Percentiles rank a stretch among this genome's conserved stretches.
Evolutionary conservation across 2,113 vertebrate genomes (phyloP).

Genomic region (Podilymbus podiceps): DNA sequence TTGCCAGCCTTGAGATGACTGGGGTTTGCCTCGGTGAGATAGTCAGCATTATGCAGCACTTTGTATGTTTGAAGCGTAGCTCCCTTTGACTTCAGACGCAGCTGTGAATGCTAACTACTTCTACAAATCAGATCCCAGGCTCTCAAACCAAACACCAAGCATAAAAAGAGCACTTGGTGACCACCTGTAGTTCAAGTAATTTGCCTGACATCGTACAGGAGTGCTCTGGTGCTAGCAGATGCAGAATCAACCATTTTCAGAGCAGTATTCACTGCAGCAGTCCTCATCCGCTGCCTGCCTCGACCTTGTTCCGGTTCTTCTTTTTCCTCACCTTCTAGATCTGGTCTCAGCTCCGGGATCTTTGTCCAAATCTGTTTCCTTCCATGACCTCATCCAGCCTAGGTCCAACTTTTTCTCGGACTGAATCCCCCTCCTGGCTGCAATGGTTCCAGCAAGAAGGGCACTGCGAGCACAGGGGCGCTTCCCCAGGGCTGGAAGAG

Average conservation of each 20-base stretch:
- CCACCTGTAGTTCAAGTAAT: conserved; percentile 26
- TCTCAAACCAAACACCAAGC: not conserved
- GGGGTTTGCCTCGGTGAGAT: not conserved
- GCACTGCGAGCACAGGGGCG: rapidly evolving
- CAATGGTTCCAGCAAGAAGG: not conserved
- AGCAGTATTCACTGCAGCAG: not conserved
- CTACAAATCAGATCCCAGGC: not conserved
- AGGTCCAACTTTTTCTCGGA: not conserved
- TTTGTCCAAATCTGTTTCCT: not conserved
- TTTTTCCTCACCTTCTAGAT: not conserved
- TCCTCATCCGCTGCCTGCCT: not conserved
- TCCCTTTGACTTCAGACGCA: not conserved
- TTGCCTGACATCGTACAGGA: not conserved
- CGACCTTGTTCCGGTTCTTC: not conserved
- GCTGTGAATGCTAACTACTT: conserved; percentile 11
- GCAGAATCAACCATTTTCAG: not conserved
- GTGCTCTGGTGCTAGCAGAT: not conserved
- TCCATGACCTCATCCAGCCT: not conserved
- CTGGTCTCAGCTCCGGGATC: not conserved
- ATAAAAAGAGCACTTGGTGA: not conserved
- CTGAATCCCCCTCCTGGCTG: not conserved
- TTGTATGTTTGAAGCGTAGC: not conserved
- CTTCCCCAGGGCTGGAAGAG: not conserved
- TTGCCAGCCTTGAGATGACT: not conserved
- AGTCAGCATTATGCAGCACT: not conserved